Base-by-base conservation (phyloP, 2,797 vertebrate species). In the Gadopsis marmoratus region DNA sequence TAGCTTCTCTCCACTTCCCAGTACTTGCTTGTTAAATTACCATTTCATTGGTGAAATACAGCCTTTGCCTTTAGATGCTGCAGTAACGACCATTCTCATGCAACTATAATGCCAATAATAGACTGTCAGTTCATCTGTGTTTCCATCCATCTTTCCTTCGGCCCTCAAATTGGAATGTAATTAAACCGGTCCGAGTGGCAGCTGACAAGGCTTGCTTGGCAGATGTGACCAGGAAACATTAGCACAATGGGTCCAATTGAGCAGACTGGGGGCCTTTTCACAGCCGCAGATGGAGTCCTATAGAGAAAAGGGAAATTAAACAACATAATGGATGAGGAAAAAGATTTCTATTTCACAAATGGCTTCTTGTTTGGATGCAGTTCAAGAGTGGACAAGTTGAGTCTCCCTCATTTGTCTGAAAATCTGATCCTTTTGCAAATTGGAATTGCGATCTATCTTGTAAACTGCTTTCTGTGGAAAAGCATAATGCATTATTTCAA, bases 191-290 rank as follows among this genome's bases (percentile, higher is more conserved):
- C 89, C 87, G 74, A 94, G 86, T 91, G 90, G 92, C 92, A 94
- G 93, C 90, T 93, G 91, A 91, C 86, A 85, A 83, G 87, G 41
- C 84, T 86, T 77, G 73, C 82, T 91, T 93, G 92, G 92, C 93
- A 94, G 92, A 94, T 93, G 91, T 90, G 89, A 89, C 85, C 89
- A 90, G 92, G 89, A 92, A 94, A 90, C 83, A 74, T 54, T 60
- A 79, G 82, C 86, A 93, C 87, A 93, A 88, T 88, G 64, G 75
- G 55, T 77, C 86, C 87, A 88, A 92, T 92, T 85, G 73, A 93
- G 81, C 85, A 87, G 88, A 88, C 69, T 83, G 79, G 64, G 35
- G 71, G 76, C 23, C 84, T 82, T 92, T 95, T 90, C 85, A 92
- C 51, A 69, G 76, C 63, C 85, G 63, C 92, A 94, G 93, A 94